Conservation (phyloP, 1,140 invertebrate genomes). For the Drosophila busckii region DNA sequence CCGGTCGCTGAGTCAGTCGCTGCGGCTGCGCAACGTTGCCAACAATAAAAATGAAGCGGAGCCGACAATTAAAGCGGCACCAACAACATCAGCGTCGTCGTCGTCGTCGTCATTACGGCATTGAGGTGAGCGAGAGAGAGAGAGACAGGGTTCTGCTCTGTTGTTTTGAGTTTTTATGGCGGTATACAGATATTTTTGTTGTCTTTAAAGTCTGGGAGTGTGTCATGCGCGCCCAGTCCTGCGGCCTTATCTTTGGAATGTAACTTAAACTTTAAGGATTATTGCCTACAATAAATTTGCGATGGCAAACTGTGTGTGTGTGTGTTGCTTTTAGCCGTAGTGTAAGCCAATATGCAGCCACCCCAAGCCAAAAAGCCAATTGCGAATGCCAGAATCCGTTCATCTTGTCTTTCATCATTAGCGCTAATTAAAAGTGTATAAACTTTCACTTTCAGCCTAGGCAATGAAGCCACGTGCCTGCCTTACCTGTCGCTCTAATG, state of each 20-base stretch:
- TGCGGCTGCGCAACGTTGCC: conserved; percentile 26
- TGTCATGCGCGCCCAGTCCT: conserved; percentile 38
- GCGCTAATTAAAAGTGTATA: conserved; percentile 75
- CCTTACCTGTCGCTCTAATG: conserved; percentile 53
- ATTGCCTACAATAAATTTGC: conserved; percentile 77
- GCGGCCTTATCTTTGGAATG: conserved; percentile 70
- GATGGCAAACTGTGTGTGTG: no score
- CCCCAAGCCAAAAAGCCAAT: neutral
- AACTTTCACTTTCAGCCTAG: conserved; percentile 58
- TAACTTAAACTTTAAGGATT: conserved; percentile 78
- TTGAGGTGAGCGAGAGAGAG: neutral
- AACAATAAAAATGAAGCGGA: conserved; percentile 23
- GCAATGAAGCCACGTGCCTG: conserved; percentile 35
- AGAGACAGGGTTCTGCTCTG: neutral
- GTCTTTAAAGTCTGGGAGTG: conserved; percentile 11
- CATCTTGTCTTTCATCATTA: conserved; percentile 61
- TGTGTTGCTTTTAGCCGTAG: conserved; percentile 38
- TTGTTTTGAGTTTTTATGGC: conserved; percentile 52
- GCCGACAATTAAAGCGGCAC: conserved; percentile 34
- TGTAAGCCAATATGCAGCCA: conserved; percentile 49
- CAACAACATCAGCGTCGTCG: no score
- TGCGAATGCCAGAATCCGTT: neutral
- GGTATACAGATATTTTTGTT: conserved; percentile 44
- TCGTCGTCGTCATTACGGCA: conserved; percentile 19
- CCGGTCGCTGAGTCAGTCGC: conserved; percentile 12